These are phyloP conservation scores for Hirudo medicinalis DNA, from an alignment of 1,140 invertebrate genomes.

Conservation along the genomic window DNA sequence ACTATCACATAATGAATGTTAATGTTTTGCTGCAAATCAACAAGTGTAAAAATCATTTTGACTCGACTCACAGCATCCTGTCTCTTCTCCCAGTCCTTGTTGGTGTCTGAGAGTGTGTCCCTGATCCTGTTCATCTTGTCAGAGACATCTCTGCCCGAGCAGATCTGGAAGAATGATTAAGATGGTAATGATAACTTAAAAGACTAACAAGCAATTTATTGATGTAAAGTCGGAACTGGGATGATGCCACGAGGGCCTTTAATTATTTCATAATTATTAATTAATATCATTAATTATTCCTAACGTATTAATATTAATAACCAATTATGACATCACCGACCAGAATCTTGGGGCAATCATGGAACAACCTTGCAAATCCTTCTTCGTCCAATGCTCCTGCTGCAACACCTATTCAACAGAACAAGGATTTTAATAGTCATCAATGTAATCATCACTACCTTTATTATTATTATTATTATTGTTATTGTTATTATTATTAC, in stretches of 20 bases:
- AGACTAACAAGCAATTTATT: not conserved
- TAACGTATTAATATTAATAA: too few species aligned
- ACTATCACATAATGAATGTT: not conserved
- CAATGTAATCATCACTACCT: too few species aligned
- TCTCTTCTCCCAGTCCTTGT: conserved; percentile 81
- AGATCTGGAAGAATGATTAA: conserved; percentile 45
- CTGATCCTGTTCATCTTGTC: conserved; percentile 64
- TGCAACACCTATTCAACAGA: not conserved
- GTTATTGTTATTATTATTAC: too few species aligned
- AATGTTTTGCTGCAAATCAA: too few species aligned
- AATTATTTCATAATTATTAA: too few species aligned
- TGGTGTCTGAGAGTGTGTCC: conserved; percentile 61
- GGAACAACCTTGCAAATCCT: conserved; percentile 69
- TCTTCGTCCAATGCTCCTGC: conserved; percentile 79
- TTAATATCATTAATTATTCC: too few species aligned
- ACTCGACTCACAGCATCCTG: conserved; percentile 63
- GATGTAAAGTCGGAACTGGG: not conserved
- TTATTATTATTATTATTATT: too few species aligned
- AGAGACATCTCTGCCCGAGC: conserved; percentile 66
- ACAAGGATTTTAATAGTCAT: too few species aligned
- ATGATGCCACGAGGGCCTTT: too few species aligned
- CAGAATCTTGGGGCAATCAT: conserved; percentile 63
- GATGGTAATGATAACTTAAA: not conserved
- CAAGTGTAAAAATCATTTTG: not conserved
- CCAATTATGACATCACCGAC: conserved; percentile 26